Base-by-base conservation (phyloP, 2,113 vertebrate genomes). In the Pimephales promelas region DNA sequence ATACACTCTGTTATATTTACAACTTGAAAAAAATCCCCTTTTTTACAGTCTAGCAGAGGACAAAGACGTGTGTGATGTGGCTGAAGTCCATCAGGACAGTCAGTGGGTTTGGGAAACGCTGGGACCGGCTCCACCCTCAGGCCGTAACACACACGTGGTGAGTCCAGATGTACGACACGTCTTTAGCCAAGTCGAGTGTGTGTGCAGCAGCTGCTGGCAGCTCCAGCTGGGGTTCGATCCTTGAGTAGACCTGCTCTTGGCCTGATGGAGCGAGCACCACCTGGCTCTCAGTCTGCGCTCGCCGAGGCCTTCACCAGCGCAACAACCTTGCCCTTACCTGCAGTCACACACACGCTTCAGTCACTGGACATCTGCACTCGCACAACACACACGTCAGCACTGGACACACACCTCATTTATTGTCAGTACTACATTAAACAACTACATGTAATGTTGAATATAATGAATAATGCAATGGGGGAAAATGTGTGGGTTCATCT, bases 191-290 rank as follows among this genome's bases (percentile, higher is more conserved):
- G 89, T 88, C 85, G 81, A 89, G 92, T 91, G 92, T 87, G 85
- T 84, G 76, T 84, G 49, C 86, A 93, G 93, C 94, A 94, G 93
- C 94, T 94, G 94, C 92, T 91, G 85, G 89, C 90, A 82, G 88
- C 90, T 94, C 92, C 93, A 92, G 92, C 92, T 94, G 92, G 92
- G 85, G 40, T 40, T 86, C 87, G 79, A 94, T 92, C 90, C 93
- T 93, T 93, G 88, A 92, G 92, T 94, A 91, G 91, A 89, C 85
- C 88, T 83, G 89, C 88, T 82, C 87, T 85, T 89, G 71, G 90
- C 91, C 92, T 91, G 88, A 90, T 92, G 92, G 92, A 90, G 89
- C 79, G 45, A 83, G 59, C 87, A 92, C 93, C 92, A 93, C 93
- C 94, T 92, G 93, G 89, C 88, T 71, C 87, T 88, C 91, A 91